Evolutionary conservation across 2,797 vertebrate genomes (phyloP), one percentile per base, ranked within the genome.

Genomic region (Sciurus vulgaris): DNA sequence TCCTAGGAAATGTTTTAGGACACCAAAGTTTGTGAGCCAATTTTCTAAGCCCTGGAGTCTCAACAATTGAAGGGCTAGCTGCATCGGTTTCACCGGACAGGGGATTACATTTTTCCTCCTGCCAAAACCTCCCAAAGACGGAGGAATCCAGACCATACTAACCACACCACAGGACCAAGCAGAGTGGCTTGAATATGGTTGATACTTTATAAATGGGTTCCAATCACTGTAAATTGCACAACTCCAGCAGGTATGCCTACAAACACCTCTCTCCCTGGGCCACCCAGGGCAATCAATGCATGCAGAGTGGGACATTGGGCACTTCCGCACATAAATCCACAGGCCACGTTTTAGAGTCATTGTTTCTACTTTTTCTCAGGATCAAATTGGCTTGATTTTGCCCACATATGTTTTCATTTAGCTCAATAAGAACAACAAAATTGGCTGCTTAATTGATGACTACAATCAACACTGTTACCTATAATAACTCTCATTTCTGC

Each of bases 301-400:
- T 12, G 7, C 12, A 69, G 38, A 70, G 7, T 14, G 8, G 38
- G n/a, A 65, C 5, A 41, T 17, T 44, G 6, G 41, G 20, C 78
- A 7, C 12, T 82, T 89, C 78, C 13, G 69, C 56, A 47, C 26
- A 41, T 15, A 65, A 97, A 91, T 28, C 12, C 6, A 56, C 15
- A 63, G 10, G n/a, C 10, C 11, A 1, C 22, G n/a, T 56, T 81
- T 76, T 89, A 84, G 38, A 89, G 51, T 11, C 35, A 51, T 44
- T 47, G 9, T 49, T 38, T 18, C 33, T 88, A 33, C 35, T 61
- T 89, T 88, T 56, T 74, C 67, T 73, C 41, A 17, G 41, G n/a
- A 47, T 73, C 30, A 91, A 86, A 86, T 7, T 91, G 28, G 79
- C n/a, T 72, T 95, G 47, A 67, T 85, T 89, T 92, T 92, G 4